Evolutionary conservation across 2,797 vertebrate genomes (phyloP).

Genomic region (Glossophaga mutica): DNA sequence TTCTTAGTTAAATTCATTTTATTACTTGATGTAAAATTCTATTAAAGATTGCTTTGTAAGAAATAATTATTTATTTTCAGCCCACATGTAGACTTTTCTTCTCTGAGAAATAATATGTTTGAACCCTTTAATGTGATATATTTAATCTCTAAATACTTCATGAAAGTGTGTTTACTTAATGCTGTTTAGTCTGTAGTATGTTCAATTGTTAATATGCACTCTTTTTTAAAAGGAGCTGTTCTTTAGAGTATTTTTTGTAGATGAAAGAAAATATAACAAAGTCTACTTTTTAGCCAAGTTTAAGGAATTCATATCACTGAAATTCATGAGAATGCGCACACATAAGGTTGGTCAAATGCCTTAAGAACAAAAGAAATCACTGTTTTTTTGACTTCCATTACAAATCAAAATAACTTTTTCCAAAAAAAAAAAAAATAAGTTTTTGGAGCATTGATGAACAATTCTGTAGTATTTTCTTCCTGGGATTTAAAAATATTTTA

Average conservation of each 20-base stretch:
- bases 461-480: neutral
- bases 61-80: constrained; percentile 7
- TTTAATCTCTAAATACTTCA: neutral
- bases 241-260: neutral
- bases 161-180: constrained; percentile 6
- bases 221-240: neutral
- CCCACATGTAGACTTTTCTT: neutral
- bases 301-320: neutral
- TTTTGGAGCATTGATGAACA: neutral
- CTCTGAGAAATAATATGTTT: neutral
- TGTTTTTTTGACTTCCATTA: neutral
- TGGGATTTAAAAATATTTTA: constrained; percentile 19
- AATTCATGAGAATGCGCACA: neutral
- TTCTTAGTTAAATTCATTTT: constrained; percentile 14
- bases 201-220: neutral
- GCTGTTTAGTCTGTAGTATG: neutral
- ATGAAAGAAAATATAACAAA: constrained; percentile 17
- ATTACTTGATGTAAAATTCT: neutral
- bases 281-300: neutral
- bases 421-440: neutral
- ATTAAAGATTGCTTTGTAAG: neutral
- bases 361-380: neutral
- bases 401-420: neutral
- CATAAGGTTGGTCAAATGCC: neutral
- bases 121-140: neutral